Evolutionary conservation across 2,797 vertebrate genomes (phyloP).

Genomic region (Masticophis lateralis): DNA sequence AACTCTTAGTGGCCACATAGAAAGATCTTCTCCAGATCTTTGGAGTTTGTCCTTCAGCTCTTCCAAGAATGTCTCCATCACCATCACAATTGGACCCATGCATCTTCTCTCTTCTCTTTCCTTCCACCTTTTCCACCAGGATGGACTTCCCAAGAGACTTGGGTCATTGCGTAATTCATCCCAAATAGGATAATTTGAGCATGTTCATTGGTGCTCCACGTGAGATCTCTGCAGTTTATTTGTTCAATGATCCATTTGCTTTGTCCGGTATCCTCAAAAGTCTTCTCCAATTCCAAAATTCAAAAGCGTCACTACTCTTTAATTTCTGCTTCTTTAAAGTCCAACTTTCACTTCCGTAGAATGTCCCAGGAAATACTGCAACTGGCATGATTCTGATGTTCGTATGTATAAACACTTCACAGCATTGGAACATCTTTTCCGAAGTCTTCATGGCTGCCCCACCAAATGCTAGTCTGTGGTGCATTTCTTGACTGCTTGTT

Average conservation of each 20-base stretch:
- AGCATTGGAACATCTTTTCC: neutral
- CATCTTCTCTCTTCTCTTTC: neutral
- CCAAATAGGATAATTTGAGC: neutral
- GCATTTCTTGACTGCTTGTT: neutral
- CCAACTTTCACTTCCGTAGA: neutral
- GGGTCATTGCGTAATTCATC: neutral
- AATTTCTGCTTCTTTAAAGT: neutral
- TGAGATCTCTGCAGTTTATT: neutral
- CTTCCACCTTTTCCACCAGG: neutral
- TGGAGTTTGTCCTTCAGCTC: neutral
- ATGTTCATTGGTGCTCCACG: neutral
- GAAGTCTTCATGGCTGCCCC: neutral
- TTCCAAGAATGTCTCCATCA: neutral
- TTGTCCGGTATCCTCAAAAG: neutral
- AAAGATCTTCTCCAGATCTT: neutral
- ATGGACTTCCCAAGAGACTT: neutral
- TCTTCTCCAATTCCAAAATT: neutral
- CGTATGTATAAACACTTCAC: neutral
- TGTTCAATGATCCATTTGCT: neutral
- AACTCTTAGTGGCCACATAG: neutral
- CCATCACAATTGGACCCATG: neutral
- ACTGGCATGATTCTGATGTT: neutral
- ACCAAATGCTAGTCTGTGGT: neutral
- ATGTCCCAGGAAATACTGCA: neutral
- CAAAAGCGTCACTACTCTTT: neutral